Evolutionary conservation across 1,140 invertebrate genomes (phyloP).

Genomic region (Leptoteleia sp.): DNA sequence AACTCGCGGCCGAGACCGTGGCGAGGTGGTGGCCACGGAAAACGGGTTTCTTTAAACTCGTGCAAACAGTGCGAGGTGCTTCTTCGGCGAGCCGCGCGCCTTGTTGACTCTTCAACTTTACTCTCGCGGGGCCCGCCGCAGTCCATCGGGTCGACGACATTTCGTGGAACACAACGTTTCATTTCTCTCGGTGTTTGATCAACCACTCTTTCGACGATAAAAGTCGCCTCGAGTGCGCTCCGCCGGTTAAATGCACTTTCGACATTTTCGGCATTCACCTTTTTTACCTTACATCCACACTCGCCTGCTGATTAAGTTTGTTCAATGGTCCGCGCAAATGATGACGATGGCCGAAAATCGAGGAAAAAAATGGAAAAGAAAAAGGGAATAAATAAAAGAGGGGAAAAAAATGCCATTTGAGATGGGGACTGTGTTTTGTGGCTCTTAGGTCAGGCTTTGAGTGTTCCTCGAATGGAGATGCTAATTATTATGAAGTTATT

Average conservation of each 20-base stretch:
- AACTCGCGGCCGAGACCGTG: conserved; percentile 38
- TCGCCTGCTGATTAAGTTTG: conserved; percentile 8
- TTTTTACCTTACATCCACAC: conserved; percentile 20
- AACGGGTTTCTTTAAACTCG: conserved; percentile 66
- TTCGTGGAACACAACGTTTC: conserved; percentile 64
- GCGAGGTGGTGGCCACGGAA: conserved; percentile 46
- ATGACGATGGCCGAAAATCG: neutral
- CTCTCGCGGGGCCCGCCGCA: conserved; percentile 18
- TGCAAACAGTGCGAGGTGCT: conserved; percentile 57
- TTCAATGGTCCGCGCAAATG: neutral
- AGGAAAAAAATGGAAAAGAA: neutral
- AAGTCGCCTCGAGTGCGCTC: conserved; percentile 30
- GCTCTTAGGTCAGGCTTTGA: no score
- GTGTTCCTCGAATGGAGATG: no score
- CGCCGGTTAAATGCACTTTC: conserved; percentile 48
- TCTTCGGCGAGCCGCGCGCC: conserved; percentile 28
- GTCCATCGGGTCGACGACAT: conserved; percentile 50
- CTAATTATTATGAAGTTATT: no score
- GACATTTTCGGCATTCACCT: conserved; percentile 27
- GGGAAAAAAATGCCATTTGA: no score
- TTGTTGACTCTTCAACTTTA: conserved; percentile 63
- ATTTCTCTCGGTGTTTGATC: conserved; percentile 53
- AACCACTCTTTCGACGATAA: conserved; percentile 55
- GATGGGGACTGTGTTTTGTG: no score
- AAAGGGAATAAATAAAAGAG: no score